Evolutionary conservation across 2,888 invertebrate species (phyloP), one percentile per base, ranked within the genome.

Genomic region (Leucophenga montana): DNA sequence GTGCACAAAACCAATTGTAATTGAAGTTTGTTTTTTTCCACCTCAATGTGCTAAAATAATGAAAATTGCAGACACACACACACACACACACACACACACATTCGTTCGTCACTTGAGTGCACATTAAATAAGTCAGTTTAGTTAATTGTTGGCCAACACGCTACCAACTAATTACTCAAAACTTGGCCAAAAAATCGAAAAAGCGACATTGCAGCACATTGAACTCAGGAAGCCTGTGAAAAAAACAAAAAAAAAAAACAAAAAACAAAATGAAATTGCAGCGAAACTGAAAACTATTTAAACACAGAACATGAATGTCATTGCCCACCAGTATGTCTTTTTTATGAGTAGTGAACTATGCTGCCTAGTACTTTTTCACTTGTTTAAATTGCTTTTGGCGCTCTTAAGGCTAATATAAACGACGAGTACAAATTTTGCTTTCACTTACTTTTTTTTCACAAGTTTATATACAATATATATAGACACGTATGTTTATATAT

Each of bases 101-200:
- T 27, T 27, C 27, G 27, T 27, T 27, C 22, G 8, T 20, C 64
- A 68, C 71, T 74, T 71, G 75, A 67, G 33, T 68, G 71, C 66
- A 73, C 73, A 77, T 82, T 83, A 79, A 81, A 80, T 81, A 81
- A 81, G 82, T 78, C 77, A 81, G 77, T 83, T 81, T 67, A 73
- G 62, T 62, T 53, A 83, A 81, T 76, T 73, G 72, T 79, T 73
- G 64, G 62, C 69, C 74, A 78, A 75, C 81, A 81, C 75, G 83
- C 81, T 75, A 81, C 75, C 78, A 83, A 80, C 83, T 77, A 83
- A 81, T 81, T 81, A 81, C 71, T 72, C 65, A 67, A 57, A 57
- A 22, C n/a, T 50, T 50, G 16, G 50, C 57, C 46, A 61, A 61
- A 61, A 61, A 61, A 39, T 18, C 13, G 18, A 14, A 61, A 61